Evolutionary conservation across 2,888 invertebrate species (phyloP).

Genomic region (Tipula unca): DNA sequence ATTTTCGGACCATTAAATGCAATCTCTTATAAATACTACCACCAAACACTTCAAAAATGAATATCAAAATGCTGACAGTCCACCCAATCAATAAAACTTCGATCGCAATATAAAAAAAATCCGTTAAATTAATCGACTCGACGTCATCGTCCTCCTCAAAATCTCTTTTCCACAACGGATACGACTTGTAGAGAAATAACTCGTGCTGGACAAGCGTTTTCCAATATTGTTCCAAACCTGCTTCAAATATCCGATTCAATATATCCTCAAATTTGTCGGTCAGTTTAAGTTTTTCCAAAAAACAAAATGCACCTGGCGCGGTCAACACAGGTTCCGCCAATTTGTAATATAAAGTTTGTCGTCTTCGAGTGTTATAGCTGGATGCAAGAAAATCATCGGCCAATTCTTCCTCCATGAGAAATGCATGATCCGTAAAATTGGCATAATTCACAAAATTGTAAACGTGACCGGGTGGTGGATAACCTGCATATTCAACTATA

Average conservation of each 20-base stretch:
- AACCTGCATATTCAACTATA: background rate
- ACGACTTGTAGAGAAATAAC: background rate
- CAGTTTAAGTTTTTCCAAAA: background rate
- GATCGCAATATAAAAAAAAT: background rate
- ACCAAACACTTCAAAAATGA: background rate
- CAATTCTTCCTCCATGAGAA: background rate
- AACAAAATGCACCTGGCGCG: background rate
- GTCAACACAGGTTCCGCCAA: background rate
- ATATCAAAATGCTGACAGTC: background rate
- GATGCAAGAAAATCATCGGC: background rate
- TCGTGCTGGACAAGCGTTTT: background rate
- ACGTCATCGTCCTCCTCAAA: background rate
- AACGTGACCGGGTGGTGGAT: background rate
- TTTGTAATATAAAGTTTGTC: background rate
- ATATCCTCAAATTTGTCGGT: background rate
- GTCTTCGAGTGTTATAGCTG: background rate
- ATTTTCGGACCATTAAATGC: too few relatives aligned
- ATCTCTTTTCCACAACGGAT: background rate
- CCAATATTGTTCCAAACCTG: background rate
- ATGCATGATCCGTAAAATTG: background rate
- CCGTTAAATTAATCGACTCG: background rate
- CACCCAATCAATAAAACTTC: background rate
- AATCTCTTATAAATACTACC: background rate
- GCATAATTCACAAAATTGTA: background rate
- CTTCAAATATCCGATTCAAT: background rate